These are phyloP conservation scores for Cylloceria caligata DNA, from an alignment of 2,888 invertebrate genomes.

Conservation along the genomic window DNA sequence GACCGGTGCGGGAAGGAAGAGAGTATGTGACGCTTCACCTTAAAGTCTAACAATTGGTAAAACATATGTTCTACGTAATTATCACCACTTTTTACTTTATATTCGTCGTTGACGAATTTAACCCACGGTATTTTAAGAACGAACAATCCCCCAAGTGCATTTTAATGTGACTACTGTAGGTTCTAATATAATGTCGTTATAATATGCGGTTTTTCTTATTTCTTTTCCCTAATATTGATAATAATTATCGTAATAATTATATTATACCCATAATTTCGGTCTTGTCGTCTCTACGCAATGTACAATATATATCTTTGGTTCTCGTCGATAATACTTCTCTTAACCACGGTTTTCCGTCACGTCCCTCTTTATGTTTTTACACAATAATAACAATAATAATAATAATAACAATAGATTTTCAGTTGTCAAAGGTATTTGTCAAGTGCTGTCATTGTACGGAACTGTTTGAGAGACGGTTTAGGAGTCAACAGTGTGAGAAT, in stretches of 20 bases:
- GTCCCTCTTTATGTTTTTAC: constrained; percentile 3
- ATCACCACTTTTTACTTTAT: background rate
- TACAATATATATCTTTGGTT: constrained; percentile 77
- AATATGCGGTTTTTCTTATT: constrained; percentile 50
- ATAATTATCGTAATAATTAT: constrained; percentile 53
- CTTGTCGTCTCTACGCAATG: constrained; percentile 72
- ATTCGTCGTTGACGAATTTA: constrained; percentile 25
- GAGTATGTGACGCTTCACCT: too few species aligned
- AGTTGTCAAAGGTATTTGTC: constrained; percentile 12
- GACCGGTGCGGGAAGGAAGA: too few species aligned
- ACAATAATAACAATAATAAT: constrained; percentile 56
- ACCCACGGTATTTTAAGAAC: constrained; percentile 14
- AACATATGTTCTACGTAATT: constrained; percentile 9
- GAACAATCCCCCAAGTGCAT: constrained; percentile 57
- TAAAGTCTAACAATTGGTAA: constrained; percentile 36
- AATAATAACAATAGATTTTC: constrained; percentile 45
- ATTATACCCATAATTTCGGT: constrained; percentile 64
- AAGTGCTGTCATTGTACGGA: background rate
- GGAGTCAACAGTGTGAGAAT: background rate
- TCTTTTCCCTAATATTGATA: constrained; percentile 53
- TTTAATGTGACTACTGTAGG: constrained; percentile 60
- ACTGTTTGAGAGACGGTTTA: background rate
- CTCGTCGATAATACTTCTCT: constrained; percentile 72
- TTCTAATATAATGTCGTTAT: constrained; percentile 61
- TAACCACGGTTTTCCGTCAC: constrained; percentile 49